Evolutionary conservation across 2,888 invertebrate species (phyloP), one percentile per base, ranked within the genome.

Genomic region (Pyrrhosoma nymphula): DNA sequence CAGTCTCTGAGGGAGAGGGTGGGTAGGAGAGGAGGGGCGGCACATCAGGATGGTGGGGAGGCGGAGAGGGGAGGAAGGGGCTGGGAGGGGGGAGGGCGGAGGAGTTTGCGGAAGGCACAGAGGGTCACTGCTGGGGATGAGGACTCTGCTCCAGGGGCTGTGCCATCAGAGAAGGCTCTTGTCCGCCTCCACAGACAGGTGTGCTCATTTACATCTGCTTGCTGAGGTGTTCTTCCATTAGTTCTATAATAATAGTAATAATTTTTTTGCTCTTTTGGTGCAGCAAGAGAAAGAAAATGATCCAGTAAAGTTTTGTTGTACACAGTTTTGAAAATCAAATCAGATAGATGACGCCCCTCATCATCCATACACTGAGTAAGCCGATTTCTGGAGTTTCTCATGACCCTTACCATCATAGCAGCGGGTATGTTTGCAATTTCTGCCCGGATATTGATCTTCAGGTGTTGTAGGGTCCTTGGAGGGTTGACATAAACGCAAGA

Each of bases 161-260:
- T 97, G 96, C 98, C 99, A 0, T 98, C 98, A 0, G 98, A 99
- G 96, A 99, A 99, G 97, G 98, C 98, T 0, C 97, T 99, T 23
- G 98, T 99, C 95, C 98, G 99, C 96, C 98, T 99, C 95, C 99
- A 99, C 97, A 98, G 98, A 97, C 99, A 99, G 97, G 99, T 99
- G 96, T 96, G 96, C 95, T 16, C 20, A 47, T 90, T 56, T 30
- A 60, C 60, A 60, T 60, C 60, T 12, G 2, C 60, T 4, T 2
- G 47, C 47, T 47, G 47, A 47, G 47, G 47, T 4, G n/a, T n/a
- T n/a, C 8, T 47, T 47, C 47, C 47, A 47, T 47, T 47, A n/a
- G n/a, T n/a, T n/a, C n/a, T n/a, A n/a, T n/a, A n/a, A n/a, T n/a
- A n/a, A n/a, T n/a, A n/a, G n/a, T n/a, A n/a, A n/a, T n/a, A n/a